phyloP scores from a whole-genome alignment of 1,140 invertebrate genomes.

The Carcinoscorpius rotundicauda region DNA sequence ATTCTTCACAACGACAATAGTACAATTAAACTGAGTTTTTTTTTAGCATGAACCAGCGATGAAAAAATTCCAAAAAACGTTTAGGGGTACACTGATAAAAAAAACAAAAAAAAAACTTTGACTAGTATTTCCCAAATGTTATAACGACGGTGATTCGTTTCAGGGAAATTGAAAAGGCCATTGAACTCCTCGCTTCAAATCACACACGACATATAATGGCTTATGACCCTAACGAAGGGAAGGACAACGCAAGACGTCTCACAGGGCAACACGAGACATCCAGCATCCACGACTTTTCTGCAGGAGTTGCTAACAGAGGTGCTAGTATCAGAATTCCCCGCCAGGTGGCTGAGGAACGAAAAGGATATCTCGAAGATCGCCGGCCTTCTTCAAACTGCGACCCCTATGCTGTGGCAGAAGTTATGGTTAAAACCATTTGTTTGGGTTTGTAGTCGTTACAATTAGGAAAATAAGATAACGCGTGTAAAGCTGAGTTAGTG shows the following conservation, averaged over 20 bases:
- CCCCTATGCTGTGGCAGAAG: constrained; percentile 64
- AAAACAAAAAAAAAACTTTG: no score
- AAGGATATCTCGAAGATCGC: constrained; percentile 87
- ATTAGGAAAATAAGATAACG: no score
- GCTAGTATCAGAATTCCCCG: constrained; percentile 39
- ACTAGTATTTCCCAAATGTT: no score
- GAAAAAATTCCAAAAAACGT: no score
- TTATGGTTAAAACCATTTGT: constrained; percentile 56
- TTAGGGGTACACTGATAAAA: no score
- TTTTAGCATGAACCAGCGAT: no score
- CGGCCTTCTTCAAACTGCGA: constrained; percentile 89
- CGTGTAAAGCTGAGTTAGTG: no score
- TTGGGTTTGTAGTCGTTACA: constrained; percentile 31
- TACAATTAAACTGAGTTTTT: no score
- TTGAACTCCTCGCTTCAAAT: constrained; percentile 62
- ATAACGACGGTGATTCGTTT: neutral
- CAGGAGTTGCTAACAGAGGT: constrained; percentile 43
- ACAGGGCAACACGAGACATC: constrained; percentile 76
- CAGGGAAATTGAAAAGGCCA: constrained; percentile 27
- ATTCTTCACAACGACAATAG: no score
- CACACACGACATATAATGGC: constrained; percentile 76
- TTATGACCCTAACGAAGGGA: constrained; percentile 67
- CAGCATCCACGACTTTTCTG: constrained; percentile 71
- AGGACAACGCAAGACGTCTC: constrained; percentile 70
- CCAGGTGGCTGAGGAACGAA: constrained; percentile 60